phyloP scores from a whole-genome alignment of 2,113 vertebrate species.

The Bujurquina vittata region DNA sequence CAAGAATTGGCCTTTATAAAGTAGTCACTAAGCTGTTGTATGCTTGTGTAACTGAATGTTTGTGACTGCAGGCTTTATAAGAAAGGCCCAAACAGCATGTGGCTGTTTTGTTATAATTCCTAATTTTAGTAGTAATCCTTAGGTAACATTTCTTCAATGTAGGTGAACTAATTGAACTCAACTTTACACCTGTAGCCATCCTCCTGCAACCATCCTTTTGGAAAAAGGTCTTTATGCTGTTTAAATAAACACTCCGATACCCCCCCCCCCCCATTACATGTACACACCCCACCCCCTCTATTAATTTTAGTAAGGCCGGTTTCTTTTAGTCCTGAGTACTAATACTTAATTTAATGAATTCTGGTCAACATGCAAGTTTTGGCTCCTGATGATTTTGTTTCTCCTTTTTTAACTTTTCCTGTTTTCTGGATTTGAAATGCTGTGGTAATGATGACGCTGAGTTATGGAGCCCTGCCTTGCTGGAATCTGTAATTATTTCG shows the following conservation, averaged over 20 bases:
- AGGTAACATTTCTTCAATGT: constrained; percentile 30
- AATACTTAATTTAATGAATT: neutral
- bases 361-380: neutral
- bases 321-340: constrained; percentile 27
- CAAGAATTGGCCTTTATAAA: neutral
- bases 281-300: constrained; percentile 29
- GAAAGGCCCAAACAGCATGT: neutral
- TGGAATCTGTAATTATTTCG: constrained; percentile 78
- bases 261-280: neutral
- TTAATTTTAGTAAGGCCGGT: constrained; percentile 14
- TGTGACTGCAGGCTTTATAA: constrained; percentile 14
- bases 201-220: constrained; percentile 28
- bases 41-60: neutral
- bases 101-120: constrained; percentile 39
- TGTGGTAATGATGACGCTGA: constrained; percentile 48
- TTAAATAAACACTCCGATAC: constrained; percentile 54
- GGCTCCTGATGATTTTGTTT: neutral
- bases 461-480: constrained; percentile 60
- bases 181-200: constrained; percentile 38
- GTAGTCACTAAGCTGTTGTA: neutral
- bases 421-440: constrained; percentile 23
- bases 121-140: constrained; percentile 18
- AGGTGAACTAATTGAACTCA: constrained; percentile 41
- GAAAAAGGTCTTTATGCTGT: constrained; percentile 72
- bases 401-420: neutral